Evolutionary conservation across 2,797 vertebrate species (phyloP), one percentile per base, ranked within the genome.

Genomic region (Poecilia wingei): DNA sequence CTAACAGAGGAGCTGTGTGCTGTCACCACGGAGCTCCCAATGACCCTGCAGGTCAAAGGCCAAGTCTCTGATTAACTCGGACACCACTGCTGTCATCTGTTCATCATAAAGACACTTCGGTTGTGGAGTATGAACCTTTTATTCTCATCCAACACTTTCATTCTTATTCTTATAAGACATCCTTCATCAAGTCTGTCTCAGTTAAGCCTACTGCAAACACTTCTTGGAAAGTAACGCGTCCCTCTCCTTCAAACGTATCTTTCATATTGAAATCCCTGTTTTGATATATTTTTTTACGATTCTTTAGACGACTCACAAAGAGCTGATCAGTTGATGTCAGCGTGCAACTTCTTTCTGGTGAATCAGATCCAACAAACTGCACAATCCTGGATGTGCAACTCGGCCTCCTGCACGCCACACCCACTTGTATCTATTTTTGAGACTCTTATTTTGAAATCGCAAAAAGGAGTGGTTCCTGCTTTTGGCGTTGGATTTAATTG

Each of bases 1-100:
- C 16, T 22, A 20, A 84, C 85, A 86, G 68, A 82, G 78, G 79
- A 82, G 78, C 76, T 88, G 55, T 89, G 86, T 86, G 87, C 86
- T 31, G 59, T 86, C 83, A 61, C 75, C 82, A 86, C 41, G 0
- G 64, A 86, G 75, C 84, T 74, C 31, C 55, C 78, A 75, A 87
- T 88, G 92, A 92, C 87, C 89, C 80, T 6, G 51, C n/a, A 79
- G 91, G 88, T 91, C 92, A 87, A 41, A 74, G 91, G 88, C 89
- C 79, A 79, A 91, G 77, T 78, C 82, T 80, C 85, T 91, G 86
- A 90, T 92, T 91, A 86, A 88, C 86, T 86, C 79, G 55, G 72
- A 84, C 87, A 81, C 77, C 31, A 0, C 81, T 22, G 33, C 16
- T 22, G 18, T 66, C 83, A 43, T 79, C 59, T 22, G 73, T 46